These are phyloP conservation scores for Microcebus ravelobensis DNA, from an alignment of 2,113 vertebrate species.

Conservation along the genomic window DNA sequence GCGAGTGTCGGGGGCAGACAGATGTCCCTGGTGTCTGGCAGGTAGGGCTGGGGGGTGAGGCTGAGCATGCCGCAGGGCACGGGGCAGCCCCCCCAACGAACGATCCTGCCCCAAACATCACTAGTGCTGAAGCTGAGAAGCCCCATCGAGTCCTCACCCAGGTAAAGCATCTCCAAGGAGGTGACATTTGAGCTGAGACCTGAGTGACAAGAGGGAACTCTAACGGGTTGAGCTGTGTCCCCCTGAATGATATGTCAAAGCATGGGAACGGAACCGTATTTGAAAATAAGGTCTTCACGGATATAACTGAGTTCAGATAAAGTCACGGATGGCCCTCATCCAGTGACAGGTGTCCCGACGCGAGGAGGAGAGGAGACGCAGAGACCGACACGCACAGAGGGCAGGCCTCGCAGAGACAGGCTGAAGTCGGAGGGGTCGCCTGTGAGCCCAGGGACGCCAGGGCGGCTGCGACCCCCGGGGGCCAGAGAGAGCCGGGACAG, in stretches of 20 bases:
- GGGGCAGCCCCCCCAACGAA: background rate
- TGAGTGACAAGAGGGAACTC: background rate
- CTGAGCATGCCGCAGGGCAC: too few relatives aligned
- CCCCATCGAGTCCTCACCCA: background rate
- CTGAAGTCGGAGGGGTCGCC: background rate
- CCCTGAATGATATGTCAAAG: background rate
- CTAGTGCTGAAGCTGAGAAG: background rate
- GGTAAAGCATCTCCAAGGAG: background rate
- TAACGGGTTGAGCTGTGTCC: background rate
- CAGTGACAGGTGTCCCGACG: background rate
- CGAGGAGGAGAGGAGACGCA: background rate
- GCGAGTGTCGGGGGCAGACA: background rate
- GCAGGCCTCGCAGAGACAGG: background rate
- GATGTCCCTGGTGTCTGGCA: background rate
- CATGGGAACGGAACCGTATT: background rate
- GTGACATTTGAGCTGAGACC: background rate
- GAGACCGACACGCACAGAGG: background rate
- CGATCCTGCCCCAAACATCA: background rate
- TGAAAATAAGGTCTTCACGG: background rate
- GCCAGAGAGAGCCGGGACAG: background rate
- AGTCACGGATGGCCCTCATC: background rate
- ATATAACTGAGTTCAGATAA: background rate
- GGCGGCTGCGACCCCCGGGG: background rate
- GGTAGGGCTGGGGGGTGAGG: background rate
- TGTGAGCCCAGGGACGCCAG: background rate